These are phyloP conservation scores for Tiliacea citrago DNA, from an alignment of 2,888 invertebrate genomes.

Conservation along the genomic window DNA sequence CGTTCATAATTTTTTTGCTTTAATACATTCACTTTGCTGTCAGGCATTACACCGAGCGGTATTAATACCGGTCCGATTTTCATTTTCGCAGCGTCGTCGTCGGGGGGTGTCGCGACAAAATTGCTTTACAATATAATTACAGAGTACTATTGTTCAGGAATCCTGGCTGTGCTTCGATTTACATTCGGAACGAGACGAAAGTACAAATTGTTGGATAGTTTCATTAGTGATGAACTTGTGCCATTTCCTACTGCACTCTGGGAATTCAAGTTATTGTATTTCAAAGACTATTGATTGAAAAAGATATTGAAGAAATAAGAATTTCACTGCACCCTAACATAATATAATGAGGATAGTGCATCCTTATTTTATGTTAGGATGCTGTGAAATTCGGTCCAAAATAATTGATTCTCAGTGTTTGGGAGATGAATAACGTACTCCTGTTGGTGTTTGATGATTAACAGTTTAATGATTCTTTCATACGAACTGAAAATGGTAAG, in stretches of 20 bases:
- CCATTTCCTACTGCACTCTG: slow-evolving; percentile 19
- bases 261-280: not conserved
- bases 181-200: slow-evolving; percentile 82
- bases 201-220: slow-evolving; percentile 66
- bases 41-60: slow-evolving; percentile 72
- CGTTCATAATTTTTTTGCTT: slow-evolving; percentile 78
- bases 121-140: slow-evolving; percentile 89
- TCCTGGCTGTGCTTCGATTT: slow-evolving; percentile 81
- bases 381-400: not conserved
- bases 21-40: slow-evolving; percentile 74
- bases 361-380: not conserved
- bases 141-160: slow-evolving; percentile 80
- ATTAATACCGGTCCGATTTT: slow-evolving; percentile 80
- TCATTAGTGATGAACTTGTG: slow-evolving; percentile 62
- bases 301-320: too few species aligned
- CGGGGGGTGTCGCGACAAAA: slow-evolving; percentile 75
- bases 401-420: too few species aligned
- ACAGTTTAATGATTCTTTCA: too few species aligned
- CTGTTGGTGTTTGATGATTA: too few species aligned
- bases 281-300: not conserved
- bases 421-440: too few species aligned
- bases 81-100: slow-evolving; percentile 73
- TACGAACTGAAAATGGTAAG: too few species aligned
- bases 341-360: too few species aligned
- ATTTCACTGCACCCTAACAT: too few species aligned